Percentiles rank a stretch among this genome's conserved stretches.
These are phyloP conservation scores for Caenorhabditis macrosperma DNA, from an alignment of 2,888 invertebrate species.

Conservation along the genomic window DNA sequence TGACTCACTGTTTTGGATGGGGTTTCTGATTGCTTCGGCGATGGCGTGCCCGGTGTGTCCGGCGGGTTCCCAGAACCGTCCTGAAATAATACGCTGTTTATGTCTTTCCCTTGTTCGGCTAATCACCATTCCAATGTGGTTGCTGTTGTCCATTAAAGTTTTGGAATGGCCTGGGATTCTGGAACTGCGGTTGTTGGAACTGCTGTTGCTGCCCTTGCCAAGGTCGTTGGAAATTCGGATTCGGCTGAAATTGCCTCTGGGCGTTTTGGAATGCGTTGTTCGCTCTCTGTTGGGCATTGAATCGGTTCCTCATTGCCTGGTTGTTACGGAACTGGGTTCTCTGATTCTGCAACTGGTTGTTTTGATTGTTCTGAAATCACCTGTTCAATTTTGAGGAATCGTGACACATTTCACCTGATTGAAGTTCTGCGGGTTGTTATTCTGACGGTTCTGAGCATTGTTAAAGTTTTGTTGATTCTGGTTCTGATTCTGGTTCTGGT, in stretches of 20 bases:
- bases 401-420: slow-evolving; percentile 22
- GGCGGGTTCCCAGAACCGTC: slow-evolving; percentile 47
- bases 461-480: slow-evolving; percentile 12
- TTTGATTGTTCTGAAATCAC: slow-evolving; percentile 12
- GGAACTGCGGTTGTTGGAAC: slow-evolving; percentile 42
- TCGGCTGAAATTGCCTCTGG: slow-evolving; percentile 19
- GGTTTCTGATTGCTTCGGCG: slow-evolving; percentile 26
- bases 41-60: slow-evolving; percentile 12
- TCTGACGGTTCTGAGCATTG: slow-evolving; percentile 10
- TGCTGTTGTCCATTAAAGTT: slow-evolving; percentile 27
- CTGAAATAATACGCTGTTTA: slow-evolving; percentile 9
- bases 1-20: slow-evolving; percentile 37
- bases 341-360: slow-evolving; percentile 45
- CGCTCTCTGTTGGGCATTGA: slow-evolving; percentile 46
- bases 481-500: slow-evolving; percentile 6
- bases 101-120: background rate
- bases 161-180: slow-evolving; percentile 39
- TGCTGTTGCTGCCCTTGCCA: slow-evolving; percentile 38
- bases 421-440: slow-evolving; percentile 9
- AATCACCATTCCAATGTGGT: slow-evolving; percentile 48
- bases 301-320: slow-evolving; percentile 45
- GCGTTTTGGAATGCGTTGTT: slow-evolving; percentile 43
- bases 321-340: slow-evolving; percentile 53
- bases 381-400: background rate
- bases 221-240: slow-evolving; percentile 23